These are phyloP conservation scores for Anneissia japonica DNA, from an alignment of 35 echinoderm and acorn worm species.

Conservation along the genomic window DNA sequence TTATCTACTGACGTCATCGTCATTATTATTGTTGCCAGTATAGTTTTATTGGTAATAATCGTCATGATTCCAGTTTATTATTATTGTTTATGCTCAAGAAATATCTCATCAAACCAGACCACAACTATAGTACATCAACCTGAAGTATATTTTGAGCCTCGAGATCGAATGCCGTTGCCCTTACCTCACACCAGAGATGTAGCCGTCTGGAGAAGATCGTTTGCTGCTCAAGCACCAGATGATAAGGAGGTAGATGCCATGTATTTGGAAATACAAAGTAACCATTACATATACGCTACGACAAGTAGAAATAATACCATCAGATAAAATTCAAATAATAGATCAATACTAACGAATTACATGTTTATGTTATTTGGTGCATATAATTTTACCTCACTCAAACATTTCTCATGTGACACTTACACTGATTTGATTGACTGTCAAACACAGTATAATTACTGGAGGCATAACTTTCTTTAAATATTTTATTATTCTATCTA, in stretches of 20 bases:
- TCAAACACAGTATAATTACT: no score
- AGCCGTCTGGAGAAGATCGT: neutral
- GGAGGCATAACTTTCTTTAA: no score
- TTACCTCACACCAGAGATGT: neutral
- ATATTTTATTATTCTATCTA: no score
- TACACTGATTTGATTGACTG: no score
- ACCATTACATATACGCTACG: neutral
- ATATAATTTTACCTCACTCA: no score
- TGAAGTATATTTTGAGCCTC: neutral
- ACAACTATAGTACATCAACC: neutral
- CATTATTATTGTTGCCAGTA: neutral
- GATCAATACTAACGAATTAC: no score
- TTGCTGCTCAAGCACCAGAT: neutral
- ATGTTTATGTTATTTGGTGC: no score
- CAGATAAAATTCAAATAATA: no score
- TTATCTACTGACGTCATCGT: neutral
- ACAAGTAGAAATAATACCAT: neutral
- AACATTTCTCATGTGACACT: no score
- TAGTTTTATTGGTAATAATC: neutral
- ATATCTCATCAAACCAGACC: neutral
- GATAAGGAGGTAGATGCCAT: neutral
- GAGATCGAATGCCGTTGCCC: neutral
- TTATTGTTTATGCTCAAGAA: neutral
- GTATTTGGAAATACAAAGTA: neutral
- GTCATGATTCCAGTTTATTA: neutral